Evolutionary conservation across 2,113 vertebrate species (phyloP).

Genomic region (Engraulis encrasicolus): DNA sequence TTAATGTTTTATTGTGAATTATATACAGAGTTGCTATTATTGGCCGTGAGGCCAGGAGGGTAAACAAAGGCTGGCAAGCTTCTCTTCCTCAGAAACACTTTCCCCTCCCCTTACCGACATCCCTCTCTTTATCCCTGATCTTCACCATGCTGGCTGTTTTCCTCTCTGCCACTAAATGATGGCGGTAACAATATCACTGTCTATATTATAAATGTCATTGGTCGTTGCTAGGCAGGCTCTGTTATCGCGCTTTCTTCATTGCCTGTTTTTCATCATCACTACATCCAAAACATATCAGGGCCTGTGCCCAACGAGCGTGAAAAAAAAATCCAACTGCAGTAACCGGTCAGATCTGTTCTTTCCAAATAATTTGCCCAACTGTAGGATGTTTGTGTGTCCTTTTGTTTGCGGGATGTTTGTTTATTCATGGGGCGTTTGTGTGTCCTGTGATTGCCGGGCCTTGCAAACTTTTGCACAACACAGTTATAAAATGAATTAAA

Average conservation of each 20-base stretch:
- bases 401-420: too few relatives aligned
- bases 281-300: not conserved
- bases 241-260: not conserved
- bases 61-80: constrained; percentile 10
- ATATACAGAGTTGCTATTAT: constrained; percentile 7
- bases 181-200: not conserved
- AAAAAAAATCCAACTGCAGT: not conserved
- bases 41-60: not conserved
- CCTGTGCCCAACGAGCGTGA: not conserved
- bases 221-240: not conserved
- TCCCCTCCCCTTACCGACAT: not conserved
- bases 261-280: not conserved
- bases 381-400: not conserved
- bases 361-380: not conserved
- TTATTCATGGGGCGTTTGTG: not conserved
- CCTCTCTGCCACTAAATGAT: not conserved
- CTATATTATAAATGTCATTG: not conserved
- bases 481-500: too few relatives aligned
- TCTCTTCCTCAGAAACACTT: not conserved
- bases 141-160: not conserved
- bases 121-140: not conserved
- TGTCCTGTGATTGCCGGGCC: not conserved
- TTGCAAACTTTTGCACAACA: not conserved
- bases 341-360: not conserved
- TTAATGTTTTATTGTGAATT: constrained; percentile 21